Conservation (phyloP, 1,140 invertebrate species). For the Metaphire vulgaris region DNA sequence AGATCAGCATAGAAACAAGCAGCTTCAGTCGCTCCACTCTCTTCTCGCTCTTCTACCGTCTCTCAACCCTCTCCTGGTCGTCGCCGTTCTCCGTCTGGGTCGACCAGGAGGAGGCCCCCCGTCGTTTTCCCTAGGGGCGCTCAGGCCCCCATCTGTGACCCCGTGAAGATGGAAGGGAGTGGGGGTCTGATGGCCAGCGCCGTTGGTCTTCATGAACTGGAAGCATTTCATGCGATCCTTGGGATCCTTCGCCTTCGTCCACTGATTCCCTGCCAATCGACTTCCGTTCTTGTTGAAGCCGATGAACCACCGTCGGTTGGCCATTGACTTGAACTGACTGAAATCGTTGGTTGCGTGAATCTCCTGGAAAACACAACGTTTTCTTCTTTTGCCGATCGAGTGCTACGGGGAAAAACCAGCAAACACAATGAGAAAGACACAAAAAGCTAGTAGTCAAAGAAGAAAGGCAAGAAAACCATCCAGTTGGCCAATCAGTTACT, state of each 20-base stretch:
- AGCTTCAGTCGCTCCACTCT: too few relatives aligned
- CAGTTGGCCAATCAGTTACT: background rate
- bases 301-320: slow-evolving; percentile 4
- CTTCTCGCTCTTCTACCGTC: too few relatives aligned
- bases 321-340: slow-evolving; percentile 6
- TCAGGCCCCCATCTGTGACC: too few relatives aligned
- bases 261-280: slow-evolving; percentile 4
- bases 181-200: too few relatives aligned
- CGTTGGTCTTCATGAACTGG: slow-evolving; percentile 18
- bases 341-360: slow-evolving; percentile 8
- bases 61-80: too few relatives aligned
- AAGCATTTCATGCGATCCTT: background rate
- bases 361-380: slow-evolving; percentile 6
- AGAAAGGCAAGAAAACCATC: background rate
- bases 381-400: too few relatives aligned
- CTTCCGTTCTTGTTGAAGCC: slow-evolving; percentile 5
- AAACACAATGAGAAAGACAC: background rate
- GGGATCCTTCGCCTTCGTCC: slow-evolving; percentile 1
- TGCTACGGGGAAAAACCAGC: background rate
- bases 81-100: too few relatives aligned
- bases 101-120: too few relatives aligned
- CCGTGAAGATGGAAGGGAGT: too few relatives aligned
- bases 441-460: background rate
- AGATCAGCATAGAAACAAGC: too few relatives aligned
- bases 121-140: too few relatives aligned